Evolutionary conservation across 2,113 vertebrate genomes (phyloP).

Genomic region (Thunnus thynnus): DNA sequence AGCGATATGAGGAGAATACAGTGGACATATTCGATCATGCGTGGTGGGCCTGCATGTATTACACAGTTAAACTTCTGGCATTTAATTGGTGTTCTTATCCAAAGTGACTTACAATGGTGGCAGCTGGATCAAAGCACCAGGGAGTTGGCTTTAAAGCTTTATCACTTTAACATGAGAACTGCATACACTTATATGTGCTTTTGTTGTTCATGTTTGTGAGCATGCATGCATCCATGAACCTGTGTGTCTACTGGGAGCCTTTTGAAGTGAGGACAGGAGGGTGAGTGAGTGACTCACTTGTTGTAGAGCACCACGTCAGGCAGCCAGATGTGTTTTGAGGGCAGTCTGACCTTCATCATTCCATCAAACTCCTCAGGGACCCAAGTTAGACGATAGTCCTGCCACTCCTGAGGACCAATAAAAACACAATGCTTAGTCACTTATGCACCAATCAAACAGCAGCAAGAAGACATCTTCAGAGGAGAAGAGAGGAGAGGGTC

Average conservation of each 20-base stretch:
- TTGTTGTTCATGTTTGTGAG: not conserved
- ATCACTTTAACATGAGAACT: not conserved
- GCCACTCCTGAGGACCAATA: conserved; percentile 91
- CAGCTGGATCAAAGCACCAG: not conserved
- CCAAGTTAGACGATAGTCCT: conserved; percentile 97
- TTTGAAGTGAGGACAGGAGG: conserved; percentile 11
- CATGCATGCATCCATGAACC: not conserved
- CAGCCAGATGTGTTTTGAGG: conserved; percentile 98
- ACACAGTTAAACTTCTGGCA: conserved; percentile 4
- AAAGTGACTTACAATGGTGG: not conserved
- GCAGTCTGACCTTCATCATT: conserved; percentile 96
- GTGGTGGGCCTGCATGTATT: conserved; percentile 17
- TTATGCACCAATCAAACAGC: conserved; percentile 23
- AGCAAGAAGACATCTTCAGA: not conserved
- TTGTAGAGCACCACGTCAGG: conserved; percentile 99
- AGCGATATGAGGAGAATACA: conserved; percentile 42
- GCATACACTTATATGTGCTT: not conserved
- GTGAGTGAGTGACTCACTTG: conserved; percentile 88
- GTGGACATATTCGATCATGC: conserved; percentile 49
- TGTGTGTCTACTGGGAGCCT: not conserved
- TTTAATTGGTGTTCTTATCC: conserved; percentile 28
- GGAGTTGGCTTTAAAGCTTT: not conserved
- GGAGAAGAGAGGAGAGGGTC: conserved; percentile 13
- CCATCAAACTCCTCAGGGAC: conserved; percentile 95
- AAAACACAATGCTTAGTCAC: conserved; percentile 46